phyloP scores from a whole-genome alignment of 2,113 vertebrate genomes.

The Xenopus borealis region DNA sequence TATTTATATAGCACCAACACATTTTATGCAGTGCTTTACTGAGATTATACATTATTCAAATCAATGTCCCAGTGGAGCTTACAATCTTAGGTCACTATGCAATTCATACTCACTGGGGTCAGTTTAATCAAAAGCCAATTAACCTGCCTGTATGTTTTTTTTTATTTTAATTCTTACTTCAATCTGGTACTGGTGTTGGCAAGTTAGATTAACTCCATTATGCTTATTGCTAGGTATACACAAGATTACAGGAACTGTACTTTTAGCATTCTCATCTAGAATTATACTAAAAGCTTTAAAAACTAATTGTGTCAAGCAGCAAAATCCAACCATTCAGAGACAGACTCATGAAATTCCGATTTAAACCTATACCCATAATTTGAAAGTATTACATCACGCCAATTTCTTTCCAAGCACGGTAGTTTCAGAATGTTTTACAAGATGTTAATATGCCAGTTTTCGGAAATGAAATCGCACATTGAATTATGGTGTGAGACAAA shows the following conservation, averaged over 20 bases:
- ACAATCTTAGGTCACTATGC: too few species aligned
- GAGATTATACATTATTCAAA: too few species aligned
- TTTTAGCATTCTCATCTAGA: background rate
- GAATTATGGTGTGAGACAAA: constrained; percentile 23
- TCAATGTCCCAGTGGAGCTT: too few species aligned
- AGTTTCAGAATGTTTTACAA: constrained; percentile 19
- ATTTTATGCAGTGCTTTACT: too few species aligned
- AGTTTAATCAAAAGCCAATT: too few species aligned
- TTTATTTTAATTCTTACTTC: too few species aligned
- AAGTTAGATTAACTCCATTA: background rate
- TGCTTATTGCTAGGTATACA: background rate
- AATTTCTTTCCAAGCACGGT: background rate
- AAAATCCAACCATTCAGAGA: constrained; percentile 20
- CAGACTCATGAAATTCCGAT: constrained; percentile 2
- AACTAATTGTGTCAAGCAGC: constrained; percentile 5
- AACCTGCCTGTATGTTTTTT: too few species aligned
- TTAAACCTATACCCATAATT: constrained; percentile 7
- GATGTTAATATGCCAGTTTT: constrained; percentile 29
- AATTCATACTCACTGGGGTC: too few species aligned
- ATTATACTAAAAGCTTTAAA: constrained; percentile 14
- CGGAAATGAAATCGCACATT: constrained; percentile 10
- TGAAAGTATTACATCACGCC: background rate
- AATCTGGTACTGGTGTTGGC: background rate
- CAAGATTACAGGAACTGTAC: background rate
- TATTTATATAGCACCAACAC: too few species aligned